Evolutionary conservation across 2,888 invertebrate genomes (phyloP), one percentile per base, ranked within the genome.

Genomic region (Pyrrhia umbra): DNA sequence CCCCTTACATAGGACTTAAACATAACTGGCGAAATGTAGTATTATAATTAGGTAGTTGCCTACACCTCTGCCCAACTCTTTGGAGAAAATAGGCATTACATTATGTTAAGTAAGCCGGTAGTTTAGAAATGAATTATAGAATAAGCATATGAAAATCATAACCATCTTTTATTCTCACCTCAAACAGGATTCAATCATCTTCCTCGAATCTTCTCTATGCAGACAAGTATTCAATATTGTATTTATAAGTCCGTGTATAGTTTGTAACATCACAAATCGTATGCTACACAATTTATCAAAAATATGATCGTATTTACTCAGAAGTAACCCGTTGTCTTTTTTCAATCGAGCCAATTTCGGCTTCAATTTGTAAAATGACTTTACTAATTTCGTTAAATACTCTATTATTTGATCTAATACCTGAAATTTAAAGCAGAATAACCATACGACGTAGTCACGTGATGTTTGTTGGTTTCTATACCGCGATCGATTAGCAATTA

Each of bases 391-490:
- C 47, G 95, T 90, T 84, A 95, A 89, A 74, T 95, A 95, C 66
- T 93, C 93, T 85, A 95, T 92, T 79, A 96, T 93, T 88, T 95
- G 94, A 88, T 96, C 95, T 85, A 96, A 86, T 85, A 96, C 95
- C 96, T 96, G 84, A 49, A 95, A 94, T 71, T 68, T 16, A 66
- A 68, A 52, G 55, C 0, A 18, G 30, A 47, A 27, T 15, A 3
- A 37, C 6, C 30, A 20, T 23, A 15, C 0, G 16, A 39, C 5
- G 2, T 30, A 40, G 13, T 34, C 40, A 37, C 16, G 25, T 6
- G 0, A 2, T 15, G 46, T 27, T 27, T 9, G 9, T 27, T 15
- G 9, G 40, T 18, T 46, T 15, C 13, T 45, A 27, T 23, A 25
- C 27, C 15, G 9, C 4, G 4, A 18, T 47, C 40, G 47, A 52